Conservation (phyloP, 2,888 invertebrate genomes). For the Timema podura region DNA sequence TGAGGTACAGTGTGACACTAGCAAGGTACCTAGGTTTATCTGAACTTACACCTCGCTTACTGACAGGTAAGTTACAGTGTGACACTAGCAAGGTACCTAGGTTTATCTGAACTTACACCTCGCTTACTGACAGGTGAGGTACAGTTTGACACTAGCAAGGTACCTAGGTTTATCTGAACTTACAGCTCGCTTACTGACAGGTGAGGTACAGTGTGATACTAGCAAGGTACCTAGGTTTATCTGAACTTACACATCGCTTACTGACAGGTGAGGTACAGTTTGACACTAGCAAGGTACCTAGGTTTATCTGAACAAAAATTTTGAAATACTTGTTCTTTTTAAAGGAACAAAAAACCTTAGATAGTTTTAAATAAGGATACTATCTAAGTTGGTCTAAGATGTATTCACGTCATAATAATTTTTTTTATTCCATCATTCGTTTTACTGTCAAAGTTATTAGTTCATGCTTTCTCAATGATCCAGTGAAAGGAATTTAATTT, state of each 20-base stretch:
- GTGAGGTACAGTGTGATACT: conserved; percentile 38
- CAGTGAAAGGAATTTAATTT: too few species aligned
- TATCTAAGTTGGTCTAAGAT: too few species aligned
- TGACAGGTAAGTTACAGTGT: conserved; percentile 47
- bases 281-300: background rate
- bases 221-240: background rate
- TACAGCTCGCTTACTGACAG: conserved; percentile 52
- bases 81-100: background rate
- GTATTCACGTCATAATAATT: too few species aligned
- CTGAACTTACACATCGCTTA: conserved; percentile 51
- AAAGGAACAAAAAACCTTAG: too few species aligned
- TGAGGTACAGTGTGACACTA: conserved; percentile 34
- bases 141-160: background rate
- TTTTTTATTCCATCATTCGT: too few species aligned
- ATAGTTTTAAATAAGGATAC: too few species aligned
- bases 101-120: conserved; percentile 52
- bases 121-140: conserved; percentile 51
- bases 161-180: conserved; percentile 46
- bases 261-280: conserved; percentile 47
- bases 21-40: conserved; percentile 33
- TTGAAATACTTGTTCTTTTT: too few species aligned
- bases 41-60: conserved; percentile 51
- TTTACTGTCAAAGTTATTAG: too few species aligned
- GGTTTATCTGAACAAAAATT: too few species aligned
- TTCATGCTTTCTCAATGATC: too few species aligned